phyloP scores from a whole-genome alignment of 2,888 invertebrate species.

The Aleiodes alternator region DNA sequence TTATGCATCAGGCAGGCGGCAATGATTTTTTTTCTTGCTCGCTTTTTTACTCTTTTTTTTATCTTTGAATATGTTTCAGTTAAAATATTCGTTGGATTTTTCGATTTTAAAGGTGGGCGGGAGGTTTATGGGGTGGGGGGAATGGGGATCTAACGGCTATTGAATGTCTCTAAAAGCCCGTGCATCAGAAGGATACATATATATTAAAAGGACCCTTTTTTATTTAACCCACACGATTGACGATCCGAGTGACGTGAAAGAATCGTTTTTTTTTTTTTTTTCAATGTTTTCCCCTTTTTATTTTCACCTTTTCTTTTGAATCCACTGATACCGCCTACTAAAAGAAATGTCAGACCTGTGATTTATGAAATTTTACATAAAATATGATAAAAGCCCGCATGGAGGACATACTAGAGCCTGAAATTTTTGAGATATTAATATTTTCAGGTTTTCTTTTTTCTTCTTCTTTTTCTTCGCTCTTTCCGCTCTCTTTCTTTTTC shows the following conservation, averaged over 20 bases:
- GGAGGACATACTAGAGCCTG: too few species aligned
- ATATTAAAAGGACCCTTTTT: constrained; percentile 17
- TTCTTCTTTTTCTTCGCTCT: neutral
- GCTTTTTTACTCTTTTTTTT: neutral
- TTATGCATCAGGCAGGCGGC: neutral
- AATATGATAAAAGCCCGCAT: constrained; percentile 7
- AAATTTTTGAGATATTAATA: constrained; percentile 17
- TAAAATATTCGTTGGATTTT: neutral
- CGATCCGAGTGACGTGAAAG: constrained; percentile 11
- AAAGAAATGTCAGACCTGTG: constrained; percentile 8
- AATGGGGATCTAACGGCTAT: neutral
- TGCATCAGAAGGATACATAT: constrained; percentile 20
- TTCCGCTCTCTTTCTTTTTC: neutral
- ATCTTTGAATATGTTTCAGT: constrained; percentile 2
- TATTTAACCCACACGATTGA: constrained; percentile 14
- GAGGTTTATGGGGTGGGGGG: constrained; percentile 1
- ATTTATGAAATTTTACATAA: constrained; percentile 10
- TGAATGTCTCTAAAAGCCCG: constrained; percentile 34
- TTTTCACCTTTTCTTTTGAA: constrained; percentile 4
- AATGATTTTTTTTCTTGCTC: constrained; percentile 20
- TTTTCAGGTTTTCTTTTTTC: constrained; percentile 1
- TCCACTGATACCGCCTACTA: constrained; percentile 10
- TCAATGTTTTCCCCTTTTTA: neutral
- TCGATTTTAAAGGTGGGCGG: neutral
- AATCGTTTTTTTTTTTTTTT: neutral